A percentile compares a stretch with the other conserved stretches of the same genome.
Evolutionary conservation across 1,140 invertebrate species (phyloP).

Genomic region (Varroa destructor): DNA sequence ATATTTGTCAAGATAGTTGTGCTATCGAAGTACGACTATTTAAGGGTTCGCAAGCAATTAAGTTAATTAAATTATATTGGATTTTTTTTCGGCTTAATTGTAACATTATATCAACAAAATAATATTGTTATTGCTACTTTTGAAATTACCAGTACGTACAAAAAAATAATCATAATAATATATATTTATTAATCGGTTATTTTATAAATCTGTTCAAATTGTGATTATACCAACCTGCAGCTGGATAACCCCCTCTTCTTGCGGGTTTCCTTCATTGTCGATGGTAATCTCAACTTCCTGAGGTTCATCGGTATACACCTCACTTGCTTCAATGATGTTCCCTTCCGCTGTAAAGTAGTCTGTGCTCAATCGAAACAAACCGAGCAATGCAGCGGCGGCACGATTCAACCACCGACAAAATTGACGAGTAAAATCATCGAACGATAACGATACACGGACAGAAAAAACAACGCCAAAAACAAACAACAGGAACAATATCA

Average conservation of each 20-base stretch:
- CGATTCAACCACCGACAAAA: too few relatives aligned
- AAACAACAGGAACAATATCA: too few relatives aligned
- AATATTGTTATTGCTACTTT: conserved; percentile 36
- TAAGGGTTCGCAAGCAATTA: too few relatives aligned
- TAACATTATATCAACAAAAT: conserved; percentile 32
- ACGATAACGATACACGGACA: too few relatives aligned
- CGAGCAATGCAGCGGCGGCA: too few relatives aligned
- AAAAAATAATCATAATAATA: not conserved
- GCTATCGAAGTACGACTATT: too few relatives aligned
- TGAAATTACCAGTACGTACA: not conserved
- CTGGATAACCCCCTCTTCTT: conserved; percentile 18
- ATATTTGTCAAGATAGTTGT: too few relatives aligned
- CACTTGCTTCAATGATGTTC: conserved; percentile 12
- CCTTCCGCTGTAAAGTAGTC: conserved; percentile 21
- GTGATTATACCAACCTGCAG: conserved; percentile 8
- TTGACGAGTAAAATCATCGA: too few relatives aligned
- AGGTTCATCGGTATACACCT: conserved; percentile 20
- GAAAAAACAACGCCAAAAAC: too few relatives aligned
- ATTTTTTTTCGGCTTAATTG: too few relatives aligned
- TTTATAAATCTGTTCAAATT: not conserved
- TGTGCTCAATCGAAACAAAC: not conserved
- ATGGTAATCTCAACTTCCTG: conserved; percentile 25
- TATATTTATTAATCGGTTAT: not conserved
- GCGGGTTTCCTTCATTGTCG: conserved; percentile 20
- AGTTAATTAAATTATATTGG: too few relatives aligned